These are phyloP conservation scores for Dendrolimus punctatus DNA, from an alignment of 1,140 invertebrate genomes.

Conservation along the genomic window DNA sequence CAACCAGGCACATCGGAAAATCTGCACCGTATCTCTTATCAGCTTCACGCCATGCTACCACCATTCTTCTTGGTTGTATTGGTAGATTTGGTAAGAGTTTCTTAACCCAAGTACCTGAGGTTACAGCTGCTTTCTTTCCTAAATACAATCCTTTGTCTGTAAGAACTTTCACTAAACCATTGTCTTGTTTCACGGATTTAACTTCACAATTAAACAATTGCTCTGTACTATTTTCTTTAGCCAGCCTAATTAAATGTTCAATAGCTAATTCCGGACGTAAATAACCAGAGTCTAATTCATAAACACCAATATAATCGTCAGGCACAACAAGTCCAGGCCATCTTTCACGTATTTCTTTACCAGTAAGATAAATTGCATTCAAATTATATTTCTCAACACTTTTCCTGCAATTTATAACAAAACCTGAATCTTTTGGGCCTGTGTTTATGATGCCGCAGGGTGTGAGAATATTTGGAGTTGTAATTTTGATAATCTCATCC, in stretches of 20 bases:
- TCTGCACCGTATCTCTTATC: background rate
- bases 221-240: conserved; percentile 1
- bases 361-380: background rate
- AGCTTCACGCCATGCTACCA: background rate
- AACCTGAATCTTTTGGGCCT: background rate
- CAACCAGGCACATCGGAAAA: background rate
- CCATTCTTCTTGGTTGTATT: background rate
- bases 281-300: background rate
- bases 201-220: conserved; percentile 4
- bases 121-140: background rate
- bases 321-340: background rate
- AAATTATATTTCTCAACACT: background rate
- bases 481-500: background rate
- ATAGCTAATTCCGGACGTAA: conserved; percentile 2
- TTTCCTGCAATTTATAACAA: background rate
- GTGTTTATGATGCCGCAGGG: conserved; percentile 2
- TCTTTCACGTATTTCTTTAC: background rate
- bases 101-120: conserved; percentile 3
- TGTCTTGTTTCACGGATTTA: background rate
- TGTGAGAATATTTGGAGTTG: background rate
- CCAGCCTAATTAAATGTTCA: background rate
- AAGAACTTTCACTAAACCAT: background rate
- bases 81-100: conserved; percentile 2
- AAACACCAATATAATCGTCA: conserved; percentile 1
- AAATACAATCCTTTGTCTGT: background rate